These are phyloP conservation scores for Eurytoma adleriae DNA, from an alignment of 2,888 invertebrate genomes.

Conservation along the genomic window DNA sequence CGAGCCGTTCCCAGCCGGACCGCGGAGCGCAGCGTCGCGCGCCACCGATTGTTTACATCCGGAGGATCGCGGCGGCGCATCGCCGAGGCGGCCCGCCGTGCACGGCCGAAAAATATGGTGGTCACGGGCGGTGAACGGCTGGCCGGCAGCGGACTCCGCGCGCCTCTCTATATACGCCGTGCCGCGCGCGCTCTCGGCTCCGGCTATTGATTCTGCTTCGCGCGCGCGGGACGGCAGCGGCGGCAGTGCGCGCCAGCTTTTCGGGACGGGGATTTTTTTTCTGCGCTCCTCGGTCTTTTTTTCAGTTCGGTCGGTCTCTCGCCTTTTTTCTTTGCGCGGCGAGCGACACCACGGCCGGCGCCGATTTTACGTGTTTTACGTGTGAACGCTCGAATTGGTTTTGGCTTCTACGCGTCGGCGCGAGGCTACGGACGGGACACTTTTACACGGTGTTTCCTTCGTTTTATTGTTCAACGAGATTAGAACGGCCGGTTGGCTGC, in stretches of 20 bases:
- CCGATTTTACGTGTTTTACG: too few relatives aligned
- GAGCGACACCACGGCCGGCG: too few relatives aligned
- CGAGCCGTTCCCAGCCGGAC: too few relatives aligned
- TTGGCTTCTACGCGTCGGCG: too few relatives aligned
- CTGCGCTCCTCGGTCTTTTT: background rate
- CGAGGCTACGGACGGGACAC: too few relatives aligned
- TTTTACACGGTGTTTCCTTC: too few relatives aligned
- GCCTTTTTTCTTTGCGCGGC: conserved; percentile 1
- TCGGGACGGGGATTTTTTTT: background rate
- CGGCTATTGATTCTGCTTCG: conserved; percentile 74
- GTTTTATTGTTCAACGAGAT: too few relatives aligned
- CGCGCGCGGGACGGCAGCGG: conserved; percentile 60
- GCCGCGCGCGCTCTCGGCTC: conserved; percentile 56
- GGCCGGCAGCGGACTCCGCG: conserved; percentile 10
- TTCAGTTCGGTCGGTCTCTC: background rate
- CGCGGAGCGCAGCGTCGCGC: too few relatives aligned
- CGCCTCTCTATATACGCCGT: conserved; percentile 15
- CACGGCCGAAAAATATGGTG: background rate
- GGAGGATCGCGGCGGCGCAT: background rate
- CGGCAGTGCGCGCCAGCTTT: conserved; percentile 42
- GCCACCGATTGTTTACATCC: too few relatives aligned
- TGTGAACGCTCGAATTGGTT: too few relatives aligned
- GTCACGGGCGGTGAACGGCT: background rate
- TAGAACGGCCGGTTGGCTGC: background rate
- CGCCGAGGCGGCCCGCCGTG: background rate